Evolutionary conservation across 2,888 invertebrate species (phyloP).

Genomic region (Dryococelus australis): DNA sequence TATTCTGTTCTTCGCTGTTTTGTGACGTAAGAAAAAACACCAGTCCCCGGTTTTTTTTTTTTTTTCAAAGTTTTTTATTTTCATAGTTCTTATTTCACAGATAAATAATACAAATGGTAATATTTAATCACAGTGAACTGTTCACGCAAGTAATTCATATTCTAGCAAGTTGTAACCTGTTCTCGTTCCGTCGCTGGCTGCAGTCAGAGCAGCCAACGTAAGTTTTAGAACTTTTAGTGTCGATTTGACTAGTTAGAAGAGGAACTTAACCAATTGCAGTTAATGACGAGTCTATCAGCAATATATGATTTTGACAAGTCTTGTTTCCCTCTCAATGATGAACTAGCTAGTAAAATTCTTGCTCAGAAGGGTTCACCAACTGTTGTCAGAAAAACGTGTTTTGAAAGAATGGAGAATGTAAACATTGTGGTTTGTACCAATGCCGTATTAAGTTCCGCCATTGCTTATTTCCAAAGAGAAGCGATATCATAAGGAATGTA

Average conservation of each 20-base stretch:
- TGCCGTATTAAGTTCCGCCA: no score
- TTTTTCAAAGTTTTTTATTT: background rate
- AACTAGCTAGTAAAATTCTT: no score
- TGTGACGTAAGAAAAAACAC: background rate
- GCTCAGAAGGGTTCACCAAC: no score
- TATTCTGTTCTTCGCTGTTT: background rate
- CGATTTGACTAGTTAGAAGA: background rate
- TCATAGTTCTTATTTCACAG: background rate
- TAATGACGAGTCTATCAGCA: background rate
- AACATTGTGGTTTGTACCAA: no score
- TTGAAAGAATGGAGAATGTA: no score
- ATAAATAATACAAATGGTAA: background rate
- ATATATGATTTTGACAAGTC: background rate
- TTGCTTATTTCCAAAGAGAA: no score
- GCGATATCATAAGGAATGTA: no score
- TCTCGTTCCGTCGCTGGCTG: background rate
- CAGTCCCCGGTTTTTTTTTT: background rate
- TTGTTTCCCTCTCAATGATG: background rate
- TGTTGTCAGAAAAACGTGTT: no score
- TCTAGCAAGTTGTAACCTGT: background rate
- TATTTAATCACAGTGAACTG: background rate
- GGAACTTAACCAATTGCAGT: background rate
- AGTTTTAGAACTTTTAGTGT: background rate
- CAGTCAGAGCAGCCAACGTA: background rate
- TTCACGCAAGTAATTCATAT: background rate